Base-by-base conservation (phyloP, 1,140 invertebrate species). In the Diplogasteroides magnus region DNA sequence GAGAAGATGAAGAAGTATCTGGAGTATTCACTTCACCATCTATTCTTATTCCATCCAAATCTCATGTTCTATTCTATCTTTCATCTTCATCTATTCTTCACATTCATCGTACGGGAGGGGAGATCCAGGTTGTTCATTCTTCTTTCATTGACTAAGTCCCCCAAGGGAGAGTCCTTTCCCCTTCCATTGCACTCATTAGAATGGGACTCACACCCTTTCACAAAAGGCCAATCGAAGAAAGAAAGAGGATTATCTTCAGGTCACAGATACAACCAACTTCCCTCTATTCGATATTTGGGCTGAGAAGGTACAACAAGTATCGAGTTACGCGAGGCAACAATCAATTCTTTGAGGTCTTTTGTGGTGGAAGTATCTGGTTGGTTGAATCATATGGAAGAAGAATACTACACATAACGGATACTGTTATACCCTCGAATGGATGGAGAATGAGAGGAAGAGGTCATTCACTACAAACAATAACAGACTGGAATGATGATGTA, bases 211-310 rank as follows among this genome's bases (percentile, higher is more conserved):
- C n/a, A 6, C 27, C 59, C 59, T 60, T 60, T 6, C 6, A 25
- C 11, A 31, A 11, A 15, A 15, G 31, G 28, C 28, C 25, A 15
- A 63, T 63, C 6, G 61, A 63, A 63, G 61, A 63, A 31, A 28
- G 61, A 19, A 31, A 26, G 26, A 63, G 15, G 13, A 31, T 25
- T 60, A 13, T 26, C 13, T 65, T 65, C 37, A 65, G 64, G 48
- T 65, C 13, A 65, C 64, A 14, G 64, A 65, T 26, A n/a, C 64
- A 25, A 25, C 64, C n/a, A 28, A 55, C 25, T 65, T 65, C 25
- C 64, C 64, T 2, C 64, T 65, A 13, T 29, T 65, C 14, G 64
- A 65, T 65, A 37, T 65, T 23, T 65, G 64, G 64, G 29, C 64
- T 2, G 64, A 65, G 26, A 48, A 48, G 37, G 37, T 48, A 11